Conservation (phyloP, 2,797 vertebrate genomes). For the Uromys caudimaculatus region DNA sequence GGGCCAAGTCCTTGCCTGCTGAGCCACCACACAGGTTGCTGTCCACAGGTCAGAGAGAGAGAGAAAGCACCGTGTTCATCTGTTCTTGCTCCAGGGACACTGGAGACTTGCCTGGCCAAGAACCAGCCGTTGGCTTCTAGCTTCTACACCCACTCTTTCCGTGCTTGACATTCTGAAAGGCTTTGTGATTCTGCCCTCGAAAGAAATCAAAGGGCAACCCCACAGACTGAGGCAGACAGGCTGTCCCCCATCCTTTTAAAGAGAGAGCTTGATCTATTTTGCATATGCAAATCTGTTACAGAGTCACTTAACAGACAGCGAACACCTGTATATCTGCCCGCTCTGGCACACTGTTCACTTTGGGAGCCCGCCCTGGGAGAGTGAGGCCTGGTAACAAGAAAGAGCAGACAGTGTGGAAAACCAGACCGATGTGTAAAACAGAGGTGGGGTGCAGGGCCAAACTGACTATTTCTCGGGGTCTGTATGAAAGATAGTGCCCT, state of each 20-base stretch:
- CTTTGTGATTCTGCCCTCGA: not conserved
- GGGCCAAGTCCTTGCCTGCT: too few species aligned
- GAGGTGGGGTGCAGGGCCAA: not conserved
- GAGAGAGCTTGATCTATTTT: not conserved
- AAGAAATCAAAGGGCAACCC: not conserved
- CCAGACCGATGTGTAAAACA: not conserved
- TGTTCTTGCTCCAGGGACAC: not conserved
- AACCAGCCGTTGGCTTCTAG: not conserved
- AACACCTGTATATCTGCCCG: not conserved
- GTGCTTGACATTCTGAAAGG: not conserved
- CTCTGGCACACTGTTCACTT: not conserved
- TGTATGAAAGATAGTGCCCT: not conserved
- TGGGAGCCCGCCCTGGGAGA: not conserved
- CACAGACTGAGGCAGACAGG: not conserved
- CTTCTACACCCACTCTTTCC: not conserved
- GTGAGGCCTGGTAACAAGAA: not conserved
- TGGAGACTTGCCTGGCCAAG: not conserved
- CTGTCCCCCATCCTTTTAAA: not conserved
- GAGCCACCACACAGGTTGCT: not conserved
- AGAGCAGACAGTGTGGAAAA: not conserved
- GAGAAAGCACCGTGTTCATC: rapidly evolving
- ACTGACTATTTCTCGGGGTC: not conserved
- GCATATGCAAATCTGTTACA: not conserved
- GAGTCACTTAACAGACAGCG: not conserved
- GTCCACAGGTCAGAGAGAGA: not conserved